Evolutionary conservation across 2,113 vertebrate genomes (phyloP), one percentile per base, ranked within the genome.

Genomic region (Chionodraco myersi): DNA sequence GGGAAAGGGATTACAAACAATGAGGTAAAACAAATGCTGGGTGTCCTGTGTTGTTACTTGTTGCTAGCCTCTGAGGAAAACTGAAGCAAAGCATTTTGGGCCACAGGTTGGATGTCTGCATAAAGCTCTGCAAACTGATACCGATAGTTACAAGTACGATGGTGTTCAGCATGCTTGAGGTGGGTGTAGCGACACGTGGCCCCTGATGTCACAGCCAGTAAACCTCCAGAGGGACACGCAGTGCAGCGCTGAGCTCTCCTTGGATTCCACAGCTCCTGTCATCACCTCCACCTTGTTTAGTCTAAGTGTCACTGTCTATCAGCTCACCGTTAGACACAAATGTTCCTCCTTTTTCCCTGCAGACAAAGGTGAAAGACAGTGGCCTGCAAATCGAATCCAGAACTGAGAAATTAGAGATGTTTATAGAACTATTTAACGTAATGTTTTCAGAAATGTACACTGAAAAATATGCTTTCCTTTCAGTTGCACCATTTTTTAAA

Each of bases 271-370:
- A 52, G 77, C 36, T 69, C 59, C 88, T 91, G 92, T 93, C 90
- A 91, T 82, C 92, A 85, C 83, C 79, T 83, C 86, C 30, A 73
- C 84, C 83, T 83, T 93, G 91, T 93, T 93, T 94, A 92, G 90
- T 93, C 91, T 92, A 70, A 82, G 80, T 87, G 88, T 91, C 89
- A 89, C 65, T 86, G 85, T 91, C 90, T 82, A 92, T 94, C 89
- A 90, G 86, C 83, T 90, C 85, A 66, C 75, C 36, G 48, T 73
- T 56, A 83, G 74, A 68, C 60, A 77, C 12, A 71, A 82, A 80
- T 87, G 71, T 78, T 59, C 57, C 16, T 80, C 56, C 73, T 71
- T 79, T 51, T 34, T 47, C 70, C 75, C 70, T 8, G 34, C 23
- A 26, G 70, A 76, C 83, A 66, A 67, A 68, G 63, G 49, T 62